Conservation (phyloP, 2,888 invertebrate genomes). For the Agonum fuliginosum region DNA sequence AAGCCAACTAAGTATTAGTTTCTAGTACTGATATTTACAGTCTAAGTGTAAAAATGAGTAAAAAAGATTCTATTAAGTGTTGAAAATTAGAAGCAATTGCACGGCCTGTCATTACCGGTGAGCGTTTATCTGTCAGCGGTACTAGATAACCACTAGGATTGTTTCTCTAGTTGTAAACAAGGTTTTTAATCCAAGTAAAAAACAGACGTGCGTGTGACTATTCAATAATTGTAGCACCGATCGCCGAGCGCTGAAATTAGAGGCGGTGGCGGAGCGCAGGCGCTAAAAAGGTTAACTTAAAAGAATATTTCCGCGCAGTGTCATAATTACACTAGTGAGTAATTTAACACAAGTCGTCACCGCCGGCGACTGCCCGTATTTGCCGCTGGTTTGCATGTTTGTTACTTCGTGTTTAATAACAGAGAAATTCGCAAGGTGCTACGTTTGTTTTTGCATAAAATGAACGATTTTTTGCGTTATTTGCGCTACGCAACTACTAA, state of each 20-base stretch:
- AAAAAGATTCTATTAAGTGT: conserved; percentile 32
- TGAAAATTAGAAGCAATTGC: conserved; percentile 34
- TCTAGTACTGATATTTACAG: not conserved
- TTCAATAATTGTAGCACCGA: conserved; percentile 38
- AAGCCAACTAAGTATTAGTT: not conserved
- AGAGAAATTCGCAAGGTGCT: conserved; percentile 37
- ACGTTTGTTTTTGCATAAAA: conserved; percentile 41
- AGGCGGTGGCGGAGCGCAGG: conserved; percentile 1
- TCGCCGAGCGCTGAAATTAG: conserved; percentile 22
- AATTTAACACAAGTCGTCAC: conserved; percentile 49
- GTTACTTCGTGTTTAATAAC: conserved; percentile 37
- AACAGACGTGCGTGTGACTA: conserved; percentile 17
- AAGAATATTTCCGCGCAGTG: conserved; percentile 48
- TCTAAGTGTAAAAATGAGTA: not conserved
- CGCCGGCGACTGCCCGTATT: conserved; percentile 50
- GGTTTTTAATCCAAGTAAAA: conserved; percentile 26
- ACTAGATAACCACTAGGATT: conserved; percentile 33
- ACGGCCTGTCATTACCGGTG: conserved; percentile 21
- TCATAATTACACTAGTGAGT: conserved; percentile 40
- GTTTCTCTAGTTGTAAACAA: conserved; percentile 40
- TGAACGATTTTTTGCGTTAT: conserved; percentile 1
- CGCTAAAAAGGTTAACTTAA: conserved; percentile 31
- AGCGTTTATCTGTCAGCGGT: conserved; percentile 40
- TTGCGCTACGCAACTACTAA: conserved; percentile 16
- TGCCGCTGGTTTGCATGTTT: conserved; percentile 38